Evolutionary conservation across 2,888 invertebrate genomes (phyloP).

Genomic region (Catotricha subobsoleta): DNA sequence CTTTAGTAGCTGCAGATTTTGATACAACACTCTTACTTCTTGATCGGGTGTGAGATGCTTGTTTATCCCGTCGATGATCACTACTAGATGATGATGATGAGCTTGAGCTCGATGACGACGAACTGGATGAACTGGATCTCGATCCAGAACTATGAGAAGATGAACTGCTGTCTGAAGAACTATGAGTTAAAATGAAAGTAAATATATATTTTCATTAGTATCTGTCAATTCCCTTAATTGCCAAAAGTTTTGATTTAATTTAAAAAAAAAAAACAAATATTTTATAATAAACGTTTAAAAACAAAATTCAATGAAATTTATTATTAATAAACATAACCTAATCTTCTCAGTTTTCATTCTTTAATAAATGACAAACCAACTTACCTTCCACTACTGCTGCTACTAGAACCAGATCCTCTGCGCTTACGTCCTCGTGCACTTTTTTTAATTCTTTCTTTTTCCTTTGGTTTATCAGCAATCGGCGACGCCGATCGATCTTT

Average conservation of each 20-base stretch:
- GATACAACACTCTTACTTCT: conserved; percentile 25
- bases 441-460: conserved; percentile 33
- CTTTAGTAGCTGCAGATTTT: conserved; percentile 14
- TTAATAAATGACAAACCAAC: no score
- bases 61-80: conserved; percentile 43
- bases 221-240: neutral
- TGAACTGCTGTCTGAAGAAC: conserved; percentile 67
- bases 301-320: neutral
- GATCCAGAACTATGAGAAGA: conserved; percentile 66
- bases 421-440: conserved; percentile 24
- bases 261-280: neutral
- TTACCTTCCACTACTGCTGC: conserved; percentile 57
- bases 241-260: neutral
- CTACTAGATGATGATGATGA: conserved; percentile 47
- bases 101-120: conserved; percentile 44
- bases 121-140: conserved; percentile 42
- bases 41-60: conserved; percentile 31
- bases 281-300: neutral
- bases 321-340: neutral
- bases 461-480: conserved; percentile 52
- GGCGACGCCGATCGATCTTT: conserved; percentile 55
- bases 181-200: conserved; percentile 17
- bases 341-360: neutral
- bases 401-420: conserved; percentile 48
- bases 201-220: neutral